Percentiles rank a stretch among this genome's conserved stretches.
These are phyloP conservation scores for Noctuana brunneofusca DNA, from an alignment of 2,888 invertebrate genomes.

Conservation along the genomic window DNA sequence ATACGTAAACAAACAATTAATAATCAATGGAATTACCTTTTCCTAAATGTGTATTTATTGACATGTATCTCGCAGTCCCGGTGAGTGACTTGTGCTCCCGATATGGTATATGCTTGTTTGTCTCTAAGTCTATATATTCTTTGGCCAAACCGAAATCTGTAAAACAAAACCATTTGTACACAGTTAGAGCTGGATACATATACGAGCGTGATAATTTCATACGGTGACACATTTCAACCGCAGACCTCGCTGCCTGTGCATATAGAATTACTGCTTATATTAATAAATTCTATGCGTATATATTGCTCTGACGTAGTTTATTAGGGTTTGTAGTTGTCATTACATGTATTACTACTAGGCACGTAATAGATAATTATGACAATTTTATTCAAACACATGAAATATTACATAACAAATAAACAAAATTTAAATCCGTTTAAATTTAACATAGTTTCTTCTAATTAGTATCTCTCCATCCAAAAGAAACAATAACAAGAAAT, in stretches of 20 bases:
- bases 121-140: conserved; percentile 99
- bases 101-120: conserved; percentile 99
- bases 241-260: conserved; percentile 54
- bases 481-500: too few relatives aligned
- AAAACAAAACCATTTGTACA: conserved; percentile 49
- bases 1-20: too few relatives aligned
- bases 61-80: conserved; percentile 99
- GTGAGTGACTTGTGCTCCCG: conserved; percentile 99
- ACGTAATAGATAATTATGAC: conserved; percentile 23
- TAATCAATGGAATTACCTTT: too few relatives aligned
- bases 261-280: conserved; percentile 53
- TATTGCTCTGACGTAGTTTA: conserved; percentile 23
- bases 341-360: conserved; percentile 14
- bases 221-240: conserved; percentile 58
- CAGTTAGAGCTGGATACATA: neutral
- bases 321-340: conserved; percentile 14
- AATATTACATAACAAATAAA: neutral
- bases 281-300: conserved; percentile 7
- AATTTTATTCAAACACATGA: neutral
- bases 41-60: conserved; percentile 99
- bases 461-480: too few relatives aligned
- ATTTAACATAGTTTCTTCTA: too few relatives aligned
- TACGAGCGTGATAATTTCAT: conserved; percentile 26
- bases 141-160: conserved; percentile 99
- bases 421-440: too few relatives aligned